Evolutionary conservation across 1,140 invertebrate genomes (phyloP).

Genomic region (Cheumatopsyche charites): DNA sequence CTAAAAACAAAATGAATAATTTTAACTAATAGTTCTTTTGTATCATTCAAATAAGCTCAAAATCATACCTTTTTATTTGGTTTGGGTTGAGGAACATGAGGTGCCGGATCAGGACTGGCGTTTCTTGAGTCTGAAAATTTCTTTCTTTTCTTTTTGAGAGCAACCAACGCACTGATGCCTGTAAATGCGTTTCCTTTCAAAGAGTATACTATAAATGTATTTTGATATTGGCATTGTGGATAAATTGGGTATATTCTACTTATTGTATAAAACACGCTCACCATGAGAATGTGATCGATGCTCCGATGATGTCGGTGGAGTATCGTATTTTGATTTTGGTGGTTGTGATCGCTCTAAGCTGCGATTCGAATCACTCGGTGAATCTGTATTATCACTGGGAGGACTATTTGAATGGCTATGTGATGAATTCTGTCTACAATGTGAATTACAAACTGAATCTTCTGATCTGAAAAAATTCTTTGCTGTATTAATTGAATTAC

Average conservation of each 20-base stretch:
- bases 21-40: neutral
- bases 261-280: constrained; percentile 1
- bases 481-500: no score
- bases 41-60: neutral
- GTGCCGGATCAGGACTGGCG: constrained; percentile 64
- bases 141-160: constrained; percentile 76
- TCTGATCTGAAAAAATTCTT: constrained; percentile 70
- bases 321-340: constrained; percentile 43
- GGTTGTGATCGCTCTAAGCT: constrained; percentile 53
- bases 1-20: constrained; percentile 50
- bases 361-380: constrained; percentile 59
- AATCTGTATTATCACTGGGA: constrained; percentile 51
- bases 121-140: constrained; percentile 79
- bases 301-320: constrained; percentile 11
- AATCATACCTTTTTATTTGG: constrained; percentile 51
- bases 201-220: neutral
- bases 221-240: neutral
- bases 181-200: constrained; percentile 17
- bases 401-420: constrained; percentile 55
- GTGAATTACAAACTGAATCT: constrained; percentile 80
- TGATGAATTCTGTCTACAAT: constrained; percentile 56
- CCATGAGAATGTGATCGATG: constrained; percentile 47
- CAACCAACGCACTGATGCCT: constrained; percentile 67
- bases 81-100: constrained; percentile 52
- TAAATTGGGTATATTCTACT: no score